Conservation (phyloP, 2,888 invertebrate species). For the Drosophila mettleri region DNA sequence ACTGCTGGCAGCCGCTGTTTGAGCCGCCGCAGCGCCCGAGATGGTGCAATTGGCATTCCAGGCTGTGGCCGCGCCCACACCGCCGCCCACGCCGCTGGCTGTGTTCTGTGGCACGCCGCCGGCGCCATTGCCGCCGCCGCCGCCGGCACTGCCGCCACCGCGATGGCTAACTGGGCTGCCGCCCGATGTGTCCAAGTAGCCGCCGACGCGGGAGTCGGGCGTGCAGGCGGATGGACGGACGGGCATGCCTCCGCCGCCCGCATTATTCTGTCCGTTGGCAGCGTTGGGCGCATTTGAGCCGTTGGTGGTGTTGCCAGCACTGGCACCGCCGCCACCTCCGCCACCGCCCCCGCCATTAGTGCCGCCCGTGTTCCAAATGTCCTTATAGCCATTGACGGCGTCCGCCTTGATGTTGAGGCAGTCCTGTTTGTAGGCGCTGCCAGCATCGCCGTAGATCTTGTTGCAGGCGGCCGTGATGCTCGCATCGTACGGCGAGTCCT, state of each 20-base stretch:
- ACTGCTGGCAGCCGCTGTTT: constrained; percentile 92
- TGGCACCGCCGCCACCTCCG: constrained; percentile 86
- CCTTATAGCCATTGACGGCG: constrained; percentile 86
- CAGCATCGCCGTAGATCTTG: constrained; percentile 87
- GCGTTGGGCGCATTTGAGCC: constrained; percentile 79
- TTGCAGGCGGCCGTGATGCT: constrained; percentile 94
- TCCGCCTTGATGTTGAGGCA: constrained; percentile 88
- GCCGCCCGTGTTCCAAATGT: constrained; percentile 87
- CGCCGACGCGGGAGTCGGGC: constrained; percentile 92
- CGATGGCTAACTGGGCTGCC: constrained; percentile 90
- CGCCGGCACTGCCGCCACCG: constrained; percentile 88
- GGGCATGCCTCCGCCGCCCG: constrained; percentile 85
- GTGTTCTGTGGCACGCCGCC: constrained; percentile 87
- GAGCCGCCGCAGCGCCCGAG: constrained; percentile 91
- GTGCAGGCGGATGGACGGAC: constrained; percentile 95
- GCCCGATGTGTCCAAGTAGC: constrained; percentile 92
- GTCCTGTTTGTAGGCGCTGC: constrained; percentile 88
- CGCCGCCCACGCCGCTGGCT: constrained; percentile 88
- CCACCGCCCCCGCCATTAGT: constrained; percentile 86
- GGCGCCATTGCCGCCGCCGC: constrained; percentile 86
- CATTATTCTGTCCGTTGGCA: constrained; percentile 87
- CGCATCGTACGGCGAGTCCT: constrained; percentile 96
- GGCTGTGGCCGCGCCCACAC: constrained; percentile 87
- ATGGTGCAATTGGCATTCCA: constrained; percentile 96
- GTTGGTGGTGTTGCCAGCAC: constrained; percentile 85